Percentiles rank a stretch among this genome's conserved stretches.
Evolutionary conservation across 2,113 vertebrate genomes (phyloP).

Genomic region (Mohoua ochrocephala): DNA sequence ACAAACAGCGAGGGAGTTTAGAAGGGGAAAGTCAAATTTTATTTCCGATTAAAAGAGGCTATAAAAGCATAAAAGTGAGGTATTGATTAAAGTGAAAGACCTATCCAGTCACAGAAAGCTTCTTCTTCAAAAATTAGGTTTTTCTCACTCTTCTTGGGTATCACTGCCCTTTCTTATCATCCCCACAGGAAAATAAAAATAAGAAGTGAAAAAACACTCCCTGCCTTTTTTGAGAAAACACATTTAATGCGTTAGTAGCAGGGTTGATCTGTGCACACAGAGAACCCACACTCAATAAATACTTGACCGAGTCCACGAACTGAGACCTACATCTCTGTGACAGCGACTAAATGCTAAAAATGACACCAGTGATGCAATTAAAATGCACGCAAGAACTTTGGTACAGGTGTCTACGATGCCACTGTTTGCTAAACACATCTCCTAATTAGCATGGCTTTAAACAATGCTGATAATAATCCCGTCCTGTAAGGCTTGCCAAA

Average conservation of each 20-base stretch:
- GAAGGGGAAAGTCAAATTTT: neutral
- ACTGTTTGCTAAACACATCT: neutral
- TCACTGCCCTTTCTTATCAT: neutral
- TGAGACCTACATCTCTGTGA: neutral
- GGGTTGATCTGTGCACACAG: neutral
- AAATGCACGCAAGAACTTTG: neutral
- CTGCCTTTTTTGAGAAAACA: neutral
- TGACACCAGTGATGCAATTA: neutral
- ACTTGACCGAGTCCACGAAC: neutral
- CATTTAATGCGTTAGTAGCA: neutral
- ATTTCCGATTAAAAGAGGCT: neutral
- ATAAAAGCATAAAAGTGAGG: neutral
- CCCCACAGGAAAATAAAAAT: neutral
- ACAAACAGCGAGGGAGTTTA: neutral
- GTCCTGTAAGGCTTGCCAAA: constrained; percentile 10
- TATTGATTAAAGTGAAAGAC: neutral
- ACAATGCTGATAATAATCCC: constrained; percentile 59
- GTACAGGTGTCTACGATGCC: constrained; percentile 60
- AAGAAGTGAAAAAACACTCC: neutral
- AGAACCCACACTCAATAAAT: neutral
- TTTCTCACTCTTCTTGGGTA: neutral
- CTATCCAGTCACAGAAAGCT: neutral
- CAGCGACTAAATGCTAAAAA: neutral
- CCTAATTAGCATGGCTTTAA: constrained; percentile 66
- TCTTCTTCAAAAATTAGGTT: neutral